Evolutionary conservation across 2,113 vertebrate genomes (phyloP).

Genomic region (Platycercus adscitus): DNA sequence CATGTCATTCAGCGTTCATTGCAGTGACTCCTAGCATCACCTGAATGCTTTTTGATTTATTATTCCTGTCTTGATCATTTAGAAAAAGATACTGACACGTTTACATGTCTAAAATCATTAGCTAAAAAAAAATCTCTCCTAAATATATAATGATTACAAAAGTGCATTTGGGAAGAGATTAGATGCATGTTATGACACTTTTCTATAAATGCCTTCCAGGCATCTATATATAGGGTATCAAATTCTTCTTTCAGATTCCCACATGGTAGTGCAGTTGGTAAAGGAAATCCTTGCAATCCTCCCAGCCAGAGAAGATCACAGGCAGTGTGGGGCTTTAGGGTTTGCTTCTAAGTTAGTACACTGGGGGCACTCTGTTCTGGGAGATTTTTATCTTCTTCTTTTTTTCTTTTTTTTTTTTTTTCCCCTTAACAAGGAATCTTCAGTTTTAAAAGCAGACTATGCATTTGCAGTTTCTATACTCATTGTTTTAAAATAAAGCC

Average conservation of each 20-base stretch:
- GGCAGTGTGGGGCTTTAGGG: neutral
- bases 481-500: neutral
- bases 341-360: neutral
- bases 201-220: slow-evolving; percentile 15
- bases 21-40: neutral
- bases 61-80: slow-evolving; percentile 7
- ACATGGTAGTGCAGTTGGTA: neutral
- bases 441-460: neutral
- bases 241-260: neutral
- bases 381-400: neutral
- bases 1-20: neutral
- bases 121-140: neutral
- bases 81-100: neutral
- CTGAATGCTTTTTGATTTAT: neutral
- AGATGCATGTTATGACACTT: neutral
- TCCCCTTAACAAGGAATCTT: neutral
- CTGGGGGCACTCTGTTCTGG: neutral
- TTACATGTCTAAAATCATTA: slow-evolving; percentile 13
- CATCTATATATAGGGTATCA: neutral
- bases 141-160: slow-evolving; percentile 15
- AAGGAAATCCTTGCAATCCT: neutral
- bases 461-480: neutral
- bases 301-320: neutral
- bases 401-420: neutral
- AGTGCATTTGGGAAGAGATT: neutral